Conservation (phyloP, 92 coral and sea anemone species). For the Phenganax marumi region DNA sequence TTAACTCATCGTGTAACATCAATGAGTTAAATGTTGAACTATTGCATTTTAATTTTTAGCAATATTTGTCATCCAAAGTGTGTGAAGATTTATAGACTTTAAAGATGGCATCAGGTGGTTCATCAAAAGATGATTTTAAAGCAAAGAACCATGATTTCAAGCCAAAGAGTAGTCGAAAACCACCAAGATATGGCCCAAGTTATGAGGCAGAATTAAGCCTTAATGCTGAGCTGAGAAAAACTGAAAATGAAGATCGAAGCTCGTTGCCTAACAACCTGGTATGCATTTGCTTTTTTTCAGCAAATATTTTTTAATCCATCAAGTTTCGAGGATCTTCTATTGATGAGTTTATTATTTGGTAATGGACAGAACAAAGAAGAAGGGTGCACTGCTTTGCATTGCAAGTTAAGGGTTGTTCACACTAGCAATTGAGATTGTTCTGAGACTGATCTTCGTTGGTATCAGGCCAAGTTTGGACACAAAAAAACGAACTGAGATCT, state of each 20-base stretch:
- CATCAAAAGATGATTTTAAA: slow-evolving; percentile 67
- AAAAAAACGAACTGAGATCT: too few relatives aligned
- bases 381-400: too few relatives aligned
- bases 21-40: neutral
- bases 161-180: slow-evolving; percentile 79
- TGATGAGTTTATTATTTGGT: too few relatives aligned
- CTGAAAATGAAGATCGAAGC: slow-evolving; percentile 65
- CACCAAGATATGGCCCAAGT: slow-evolving; percentile 79
- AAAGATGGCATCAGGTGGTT: slow-evolving; percentile 83
- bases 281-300: neutral
- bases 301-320: neutral
- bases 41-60: neutral
- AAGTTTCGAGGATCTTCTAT: neutral
- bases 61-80: neutral
- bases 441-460: too few relatives aligned
- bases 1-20: neutral
- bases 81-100: neutral
- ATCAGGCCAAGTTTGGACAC: too few relatives aligned
- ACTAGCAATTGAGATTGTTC: too few relatives aligned
- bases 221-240: slow-evolving; percentile 74
- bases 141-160: slow-evolving; percentile 67
- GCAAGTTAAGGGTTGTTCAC: too few relatives aligned
- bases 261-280: slow-evolving; percentile 96
- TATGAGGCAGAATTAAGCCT: slow-evolving; percentile 89
- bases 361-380: too few relatives aligned